Evolutionary conservation across 2,797 vertebrate genomes (phyloP), one percentile per base, ranked within the genome.

Genomic region (Bryconaethiops microstoma): DNA sequence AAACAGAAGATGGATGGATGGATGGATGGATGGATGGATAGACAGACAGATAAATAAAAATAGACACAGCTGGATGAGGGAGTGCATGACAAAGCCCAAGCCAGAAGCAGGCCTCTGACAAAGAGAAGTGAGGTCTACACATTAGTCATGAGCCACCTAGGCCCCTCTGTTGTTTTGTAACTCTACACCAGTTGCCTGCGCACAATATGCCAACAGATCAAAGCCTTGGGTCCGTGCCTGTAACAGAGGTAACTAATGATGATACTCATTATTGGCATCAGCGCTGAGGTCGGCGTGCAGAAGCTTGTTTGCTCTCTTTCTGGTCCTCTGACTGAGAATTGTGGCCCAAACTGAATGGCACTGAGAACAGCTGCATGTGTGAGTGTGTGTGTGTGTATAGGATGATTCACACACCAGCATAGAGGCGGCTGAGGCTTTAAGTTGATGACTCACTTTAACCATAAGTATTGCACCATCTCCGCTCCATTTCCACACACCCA

Each of bases 361-460:
- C n/a, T 73, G 79, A 21, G 65, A 64, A 48, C 45, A 48, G 45
- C 45, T 4, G 45, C 10, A 59, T 74, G 60, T 71, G 76, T 40
- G 60, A 35, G 71, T 54, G 75, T 59, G 74, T 55, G 76, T 69
- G 68, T 71, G 76, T 74, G 64, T 76, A 67, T 72, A 71, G 86
- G 86, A 85, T 94, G 92, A 93, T 89, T 93, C 93, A 94, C 88
- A 87, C 87, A 84, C 74, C 84, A 81, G 83, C 90, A 87, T 86
- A 87, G 91, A 92, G 90, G 91, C 91, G 90, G 90, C 90, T 50
- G 45, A 68, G 76, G 94, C 90, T 92, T 81, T 81, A 89, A 91
- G 88, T 90, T 86, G 86, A 90, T 94, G 93, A 95, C 90, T 95
- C 93, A 94, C 90, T 89, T 92, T 92, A 90, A 87, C 90, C 90